These are phyloP conservation scores for Drosophila subquinaria DNA, from an alignment of 2,888 invertebrate species.

Conservation along the genomic window DNA sequence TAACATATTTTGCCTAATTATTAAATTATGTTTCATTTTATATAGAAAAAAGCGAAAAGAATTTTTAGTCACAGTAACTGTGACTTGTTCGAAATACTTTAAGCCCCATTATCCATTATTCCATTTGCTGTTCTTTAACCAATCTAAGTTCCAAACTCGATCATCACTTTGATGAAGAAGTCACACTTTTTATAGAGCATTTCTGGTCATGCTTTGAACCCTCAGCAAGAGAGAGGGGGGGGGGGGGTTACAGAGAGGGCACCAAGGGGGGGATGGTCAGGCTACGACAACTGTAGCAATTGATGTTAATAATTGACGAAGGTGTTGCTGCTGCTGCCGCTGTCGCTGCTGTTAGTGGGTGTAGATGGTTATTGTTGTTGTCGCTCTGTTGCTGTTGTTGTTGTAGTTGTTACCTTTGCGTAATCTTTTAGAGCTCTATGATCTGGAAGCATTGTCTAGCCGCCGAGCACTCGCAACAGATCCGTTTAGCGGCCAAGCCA, in stretches of 20 bases:
- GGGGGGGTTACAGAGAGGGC: background rate
- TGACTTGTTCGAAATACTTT: background rate
- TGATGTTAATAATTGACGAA: constrained; percentile 83
- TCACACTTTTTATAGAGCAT: constrained; percentile 14
- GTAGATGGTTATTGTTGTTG: constrained; percentile 44
- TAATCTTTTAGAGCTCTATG: constrained; percentile 65
- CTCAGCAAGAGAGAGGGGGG: background rate
- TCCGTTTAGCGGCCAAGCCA: constrained; percentile 74
- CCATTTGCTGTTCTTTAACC: background rate
- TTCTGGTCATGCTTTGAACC: constrained; percentile 26
- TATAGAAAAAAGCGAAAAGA: too few species aligned
- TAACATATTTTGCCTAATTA: too few species aligned
- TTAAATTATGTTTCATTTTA: too few species aligned
- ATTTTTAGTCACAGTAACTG: background rate
- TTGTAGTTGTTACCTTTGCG: constrained; percentile 71
- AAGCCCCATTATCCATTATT: background rate
- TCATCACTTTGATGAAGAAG: background rate
- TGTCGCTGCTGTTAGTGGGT: constrained; percentile 60
- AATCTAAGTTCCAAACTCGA: background rate
- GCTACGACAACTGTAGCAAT: constrained; percentile 83
- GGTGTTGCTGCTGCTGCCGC: constrained; percentile 61
- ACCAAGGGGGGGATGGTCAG: constrained; percentile 55
- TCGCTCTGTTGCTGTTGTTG: constrained; percentile 24
- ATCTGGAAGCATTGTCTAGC: constrained; percentile 60
- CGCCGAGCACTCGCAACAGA: constrained; percentile 53